Evolutionary conservation across 2,797 vertebrate genomes (phyloP), one percentile per base, ranked within the genome.

Genomic region (Dromococcyx pavoninus): DNA sequence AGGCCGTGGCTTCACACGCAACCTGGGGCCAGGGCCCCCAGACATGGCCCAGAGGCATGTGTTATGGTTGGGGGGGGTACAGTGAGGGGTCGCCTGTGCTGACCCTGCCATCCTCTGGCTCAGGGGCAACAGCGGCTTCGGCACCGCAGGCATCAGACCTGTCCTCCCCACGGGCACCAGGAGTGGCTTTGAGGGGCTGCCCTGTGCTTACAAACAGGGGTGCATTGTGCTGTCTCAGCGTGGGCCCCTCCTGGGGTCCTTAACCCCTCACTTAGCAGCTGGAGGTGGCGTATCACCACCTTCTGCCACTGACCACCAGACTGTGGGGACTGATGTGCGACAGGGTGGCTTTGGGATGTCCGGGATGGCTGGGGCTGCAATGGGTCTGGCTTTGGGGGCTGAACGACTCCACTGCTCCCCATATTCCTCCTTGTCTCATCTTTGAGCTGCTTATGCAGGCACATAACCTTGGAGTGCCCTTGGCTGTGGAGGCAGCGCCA

Each of bases 11-110:
- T 89, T 92, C 60, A 39, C 48, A 62, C 13, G 46, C 35, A 8
- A 33, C 23, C 15, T 46, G 69, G 25, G 25, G 27, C 51, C 39
- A 74, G 72, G 3, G 3, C 37, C 77, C 35, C 16, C n/a, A 54
- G 43, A 14, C 4, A 2, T 2, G 27, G 24, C n/a, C 46, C 1
- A 3, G 21, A 70, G 60, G n/a, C 0, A 0, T 8, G 2, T 30
- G 53, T 28, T 67, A 17, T 7, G 21, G 43, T 16, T 46, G 46
- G 10, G 44, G 33, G 72, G 32, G 28, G 19, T 28, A 23, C 33
- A 7, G 15, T 3, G 0, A 60, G 21, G 13, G 28, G 19, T n/a
- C 37, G 1, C n/a, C 74, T 73, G 50, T 51, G 30, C 61, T 51
- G 67, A 30, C 48, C 24, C 78, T 67, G 74, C 2, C 0, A 1